phyloP scores from a whole-genome alignment of 1,140 invertebrate genomes.

The Psilanteris sp. region DNA sequence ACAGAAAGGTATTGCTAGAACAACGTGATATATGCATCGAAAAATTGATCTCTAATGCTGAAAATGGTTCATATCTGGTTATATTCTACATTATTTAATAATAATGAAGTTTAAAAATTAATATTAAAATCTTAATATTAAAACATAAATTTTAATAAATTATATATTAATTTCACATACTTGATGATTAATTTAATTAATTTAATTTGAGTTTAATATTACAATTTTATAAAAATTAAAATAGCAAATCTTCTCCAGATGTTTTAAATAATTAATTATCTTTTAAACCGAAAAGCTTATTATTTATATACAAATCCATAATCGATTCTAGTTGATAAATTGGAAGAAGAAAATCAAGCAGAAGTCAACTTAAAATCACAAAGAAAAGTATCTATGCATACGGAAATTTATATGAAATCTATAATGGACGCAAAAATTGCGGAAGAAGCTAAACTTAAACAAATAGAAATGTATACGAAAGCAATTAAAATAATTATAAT shows the following conservation, averaged over 20 bases:
- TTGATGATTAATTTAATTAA: too few species aligned
- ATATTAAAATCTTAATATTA: too few species aligned
- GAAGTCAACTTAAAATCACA: neutral
- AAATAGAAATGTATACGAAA: conserved; percentile 54
- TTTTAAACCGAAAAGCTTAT: too few species aligned
- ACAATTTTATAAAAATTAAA: too few species aligned
- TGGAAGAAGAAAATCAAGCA: conserved; percentile 1
- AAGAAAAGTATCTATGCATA: conserved; percentile 32
- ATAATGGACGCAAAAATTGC: conserved; percentile 55
- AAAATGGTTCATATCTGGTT: conserved; percentile 53
- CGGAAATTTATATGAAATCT: conserved; percentile 19
- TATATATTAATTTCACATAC: too few species aligned
- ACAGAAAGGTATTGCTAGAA: conserved; percentile 63
- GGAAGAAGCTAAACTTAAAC: conserved; percentile 47
- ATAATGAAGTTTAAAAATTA: too few species aligned
- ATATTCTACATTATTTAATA: too few species aligned
- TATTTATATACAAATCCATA: too few species aligned
- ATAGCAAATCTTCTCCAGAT: too few species aligned
- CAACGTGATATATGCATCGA: conserved; percentile 65
- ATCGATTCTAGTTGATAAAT: conserved; percentile 3
- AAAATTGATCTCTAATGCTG: conserved; percentile 65
- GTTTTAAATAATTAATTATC: neutral
- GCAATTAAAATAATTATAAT: conserved; percentile 79
- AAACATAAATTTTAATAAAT: too few species aligned
- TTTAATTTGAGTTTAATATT: too few species aligned